Base-by-base conservation (phyloP, 2,113 vertebrate species). In the Motacilla tschutschensis region DNA sequence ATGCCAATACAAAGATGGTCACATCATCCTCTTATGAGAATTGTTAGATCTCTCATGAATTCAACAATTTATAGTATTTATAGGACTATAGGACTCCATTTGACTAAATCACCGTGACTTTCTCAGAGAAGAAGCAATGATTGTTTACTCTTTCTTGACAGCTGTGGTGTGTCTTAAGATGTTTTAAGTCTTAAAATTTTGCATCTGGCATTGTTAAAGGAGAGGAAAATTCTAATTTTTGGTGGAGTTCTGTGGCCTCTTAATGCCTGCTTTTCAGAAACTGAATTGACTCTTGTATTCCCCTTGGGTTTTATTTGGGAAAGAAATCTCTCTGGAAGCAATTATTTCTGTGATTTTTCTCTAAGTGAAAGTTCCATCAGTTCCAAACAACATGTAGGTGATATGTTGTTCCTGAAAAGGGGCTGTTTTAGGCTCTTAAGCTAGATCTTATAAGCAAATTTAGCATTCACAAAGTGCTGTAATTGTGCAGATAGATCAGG, bases 251-350 rank as follows among this genome's bases (percentile, higher is more conserved):
- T 89, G 44, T 85, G 48, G 48, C 33, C 55, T 91, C 40, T 59
- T 74, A 89, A 79, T 70, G 36, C 4, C 65, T 88, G 26, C 77
- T 93, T 76, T 87, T 92, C 63, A 90, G 74, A 89, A 89, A 77
- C 43, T 10, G 47, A 66, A 57, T 83, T 72, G 38, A 54, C 14
- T 89, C 17, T 47, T 93, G 31, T 79, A 66, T 92, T 87, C 43
- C 53, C 8, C 21, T 70, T 83, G 18, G 29, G 21, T 75, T 87
- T 3, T 1, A 33, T 72, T 91, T 59, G 54, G 83, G 64, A 87
- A 90, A 60, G 60, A 89, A 75, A 57, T 82, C 55, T 94, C 89
- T 95, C 54, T 91, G 92, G 89, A 94, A 92, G 83, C 88, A 91
- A 91, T 93, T 89, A 85, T 54, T 89, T 88, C 53, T 85, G 76